Evolutionary conservation across 1,140 invertebrate genomes (phyloP).

Genomic region (Megathymus violae): DNA sequence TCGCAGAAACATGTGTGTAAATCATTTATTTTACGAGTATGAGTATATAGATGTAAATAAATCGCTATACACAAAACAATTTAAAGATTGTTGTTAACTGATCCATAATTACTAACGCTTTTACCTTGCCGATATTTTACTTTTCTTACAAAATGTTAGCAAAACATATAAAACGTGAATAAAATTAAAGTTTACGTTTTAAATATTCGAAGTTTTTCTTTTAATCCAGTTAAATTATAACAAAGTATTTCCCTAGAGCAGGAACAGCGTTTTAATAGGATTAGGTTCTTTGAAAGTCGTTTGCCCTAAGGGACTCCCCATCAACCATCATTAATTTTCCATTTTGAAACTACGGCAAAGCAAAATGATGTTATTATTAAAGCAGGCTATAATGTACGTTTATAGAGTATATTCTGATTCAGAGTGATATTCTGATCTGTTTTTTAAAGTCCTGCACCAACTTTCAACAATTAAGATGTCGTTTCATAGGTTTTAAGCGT

Average conservation of each 20-base stretch:
- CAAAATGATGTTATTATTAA: not conserved
- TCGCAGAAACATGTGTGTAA: too few relatives aligned
- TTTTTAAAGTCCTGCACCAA: too few relatives aligned
- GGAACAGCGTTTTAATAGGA: not conserved
- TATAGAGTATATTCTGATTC: too few relatives aligned
- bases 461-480: too few relatives aligned
- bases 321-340: not conserved
- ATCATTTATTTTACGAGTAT: too few relatives aligned
- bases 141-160: not conserved
- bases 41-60: too few relatives aligned
- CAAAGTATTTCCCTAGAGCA: conserved; percentile 13
- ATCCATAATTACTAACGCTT: not conserved
- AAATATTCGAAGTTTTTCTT: conserved; percentile 25
- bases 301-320: not conserved
- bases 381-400: not conserved
- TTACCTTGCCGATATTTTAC: too few relatives aligned
- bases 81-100: not conserved
- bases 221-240: conserved; percentile 11
- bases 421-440: too few relatives aligned
- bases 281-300: not conserved
- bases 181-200: conserved; percentile 3
- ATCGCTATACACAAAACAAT: too few relatives aligned
- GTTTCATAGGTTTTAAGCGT: too few relatives aligned
- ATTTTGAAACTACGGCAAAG: not conserved
- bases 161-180: not conserved